These are phyloP conservation scores for Lanistes nyassanus DNA, from an alignment of 1,140 invertebrate species.

Conservation along the genomic window DNA sequence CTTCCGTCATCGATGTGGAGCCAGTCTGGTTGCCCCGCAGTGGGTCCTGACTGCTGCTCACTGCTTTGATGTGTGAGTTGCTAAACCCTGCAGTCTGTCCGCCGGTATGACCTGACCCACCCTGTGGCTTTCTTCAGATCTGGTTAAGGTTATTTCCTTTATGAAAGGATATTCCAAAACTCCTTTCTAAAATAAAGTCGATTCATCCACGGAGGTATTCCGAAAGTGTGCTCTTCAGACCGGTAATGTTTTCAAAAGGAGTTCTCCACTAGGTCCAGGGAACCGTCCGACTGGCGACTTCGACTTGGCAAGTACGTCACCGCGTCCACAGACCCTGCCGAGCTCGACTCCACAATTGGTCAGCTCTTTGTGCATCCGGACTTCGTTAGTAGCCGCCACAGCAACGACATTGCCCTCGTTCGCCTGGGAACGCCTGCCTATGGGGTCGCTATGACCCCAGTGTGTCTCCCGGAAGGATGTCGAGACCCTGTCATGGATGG, in stretches of 20 bases:
- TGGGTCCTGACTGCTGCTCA: constrained; percentile 68
- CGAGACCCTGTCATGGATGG: constrained; percentile 24
- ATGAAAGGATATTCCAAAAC: no score
- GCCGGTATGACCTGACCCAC: not conserved
- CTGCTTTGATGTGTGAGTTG: constrained; percentile 57
- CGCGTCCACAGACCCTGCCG: not conserved
- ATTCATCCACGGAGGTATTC: no score
- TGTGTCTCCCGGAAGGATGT: constrained; percentile 36
- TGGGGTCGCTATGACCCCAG: constrained; percentile 9
- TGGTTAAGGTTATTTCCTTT: no score
- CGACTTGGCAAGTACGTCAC: not conserved
- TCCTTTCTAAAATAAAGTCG: no score
- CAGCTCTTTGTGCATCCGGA: constrained; percentile 34
- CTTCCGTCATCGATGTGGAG: constrained; percentile 67
- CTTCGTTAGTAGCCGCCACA: constrained; percentile 44
- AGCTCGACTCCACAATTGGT: not conserved
- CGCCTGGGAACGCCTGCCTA: constrained; percentile 33
- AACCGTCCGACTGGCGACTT: not conserved
- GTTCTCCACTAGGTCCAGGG: not conserved
- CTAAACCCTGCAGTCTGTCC: constrained; percentile 22
- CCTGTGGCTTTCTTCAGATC: no score
- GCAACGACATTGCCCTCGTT: constrained; percentile 65
- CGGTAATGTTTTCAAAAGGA: no score
- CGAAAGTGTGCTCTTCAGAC: no score
- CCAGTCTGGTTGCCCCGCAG: constrained; percentile 58